Conservation (phyloP, 1,140 invertebrate species). For the Panagrolaimus sp. region DNA sequence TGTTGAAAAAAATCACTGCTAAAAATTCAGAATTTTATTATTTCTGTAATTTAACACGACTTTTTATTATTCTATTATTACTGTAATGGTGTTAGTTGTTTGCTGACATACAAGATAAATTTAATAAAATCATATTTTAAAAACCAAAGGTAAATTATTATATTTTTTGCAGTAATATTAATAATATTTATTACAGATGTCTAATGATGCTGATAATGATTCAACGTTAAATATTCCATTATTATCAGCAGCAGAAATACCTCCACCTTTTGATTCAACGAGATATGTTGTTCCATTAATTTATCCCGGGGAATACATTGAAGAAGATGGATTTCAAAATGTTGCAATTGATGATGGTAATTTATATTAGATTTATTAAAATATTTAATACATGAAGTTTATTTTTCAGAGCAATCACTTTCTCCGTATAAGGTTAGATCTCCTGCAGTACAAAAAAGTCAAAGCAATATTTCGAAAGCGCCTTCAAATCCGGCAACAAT, state of each 20-base stretch:
- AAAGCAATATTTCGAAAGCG: neutral
- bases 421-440: neutral
- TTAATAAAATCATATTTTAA: neutral
- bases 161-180: neutral
- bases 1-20: no score
- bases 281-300: neutral
- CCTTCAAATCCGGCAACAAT: no score
- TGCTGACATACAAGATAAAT: neutral
- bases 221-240: neutral
- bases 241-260: neutral
- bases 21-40: constrained; percentile 3
- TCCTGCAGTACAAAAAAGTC: no score
- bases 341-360: constrained; percentile 13
- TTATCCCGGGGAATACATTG: neutral
- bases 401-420: neutral
- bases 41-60: neutral
- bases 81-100: neutral
- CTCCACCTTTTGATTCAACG: neutral
- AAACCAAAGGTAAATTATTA: neutral
- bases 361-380: neutral
- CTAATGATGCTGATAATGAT: constrained; percentile 5
- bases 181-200: no score
- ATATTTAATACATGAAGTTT: neutral
- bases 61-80: neutral
- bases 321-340: neutral